phyloP scores from a whole-genome alignment of 2,797 vertebrate genomes.

The Rhinoraja longicauda region DNA sequence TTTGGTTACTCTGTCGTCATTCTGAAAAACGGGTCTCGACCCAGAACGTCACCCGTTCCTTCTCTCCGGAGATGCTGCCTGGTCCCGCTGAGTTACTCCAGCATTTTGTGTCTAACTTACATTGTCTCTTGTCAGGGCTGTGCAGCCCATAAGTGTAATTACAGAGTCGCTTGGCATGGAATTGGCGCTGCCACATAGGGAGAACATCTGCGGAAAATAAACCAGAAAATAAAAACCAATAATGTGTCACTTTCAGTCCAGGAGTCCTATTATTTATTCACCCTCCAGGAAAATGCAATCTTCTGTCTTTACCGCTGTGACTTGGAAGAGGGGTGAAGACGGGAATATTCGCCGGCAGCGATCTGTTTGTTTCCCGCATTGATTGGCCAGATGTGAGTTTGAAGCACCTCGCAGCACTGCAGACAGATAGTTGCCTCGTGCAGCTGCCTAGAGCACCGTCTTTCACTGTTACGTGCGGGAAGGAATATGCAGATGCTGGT shows the following conservation, averaged over 20 bases:
- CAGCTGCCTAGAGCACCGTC: neutral
- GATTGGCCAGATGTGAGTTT: neutral
- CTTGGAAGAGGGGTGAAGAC: neutral
- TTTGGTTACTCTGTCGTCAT: too few relatives aligned
- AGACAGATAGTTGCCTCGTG: neutral
- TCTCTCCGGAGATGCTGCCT: too few relatives aligned
- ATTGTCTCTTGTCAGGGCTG: neutral
- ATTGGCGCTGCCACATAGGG: neutral
- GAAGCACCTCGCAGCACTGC: neutral
- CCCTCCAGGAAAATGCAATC: neutral
- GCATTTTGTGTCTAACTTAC: too few relatives aligned
- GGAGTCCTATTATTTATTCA: neutral
- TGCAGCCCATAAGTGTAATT: neutral
- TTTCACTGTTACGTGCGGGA: too few relatives aligned
- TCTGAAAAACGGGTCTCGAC: too few relatives aligned
- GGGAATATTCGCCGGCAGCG: neutral
- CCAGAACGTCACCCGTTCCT: too few relatives aligned
- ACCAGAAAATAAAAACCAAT: neutral
- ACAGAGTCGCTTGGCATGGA: neutral
- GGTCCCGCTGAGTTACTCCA: too few relatives aligned
- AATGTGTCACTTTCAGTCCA: neutral
- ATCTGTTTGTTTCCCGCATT: neutral
- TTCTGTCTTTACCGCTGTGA: neutral
- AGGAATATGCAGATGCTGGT: too few relatives aligned
- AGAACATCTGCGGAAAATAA: constrained; percentile 22